These are phyloP conservation scores for Gouania willdenowi DNA, from an alignment of 2,797 vertebrate species.

Conservation along the genomic window DNA sequence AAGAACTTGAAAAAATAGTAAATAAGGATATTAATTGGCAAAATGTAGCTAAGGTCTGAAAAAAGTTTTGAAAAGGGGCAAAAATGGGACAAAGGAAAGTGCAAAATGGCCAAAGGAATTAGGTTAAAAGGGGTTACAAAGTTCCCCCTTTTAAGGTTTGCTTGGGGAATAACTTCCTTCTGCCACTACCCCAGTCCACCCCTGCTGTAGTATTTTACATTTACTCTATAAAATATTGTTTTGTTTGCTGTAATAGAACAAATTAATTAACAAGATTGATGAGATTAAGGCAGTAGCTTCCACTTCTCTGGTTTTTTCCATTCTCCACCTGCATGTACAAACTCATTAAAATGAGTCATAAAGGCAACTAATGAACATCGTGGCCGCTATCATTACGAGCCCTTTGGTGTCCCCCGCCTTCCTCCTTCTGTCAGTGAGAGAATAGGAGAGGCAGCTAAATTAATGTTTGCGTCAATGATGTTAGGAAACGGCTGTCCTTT, in stretches of 20 bases:
- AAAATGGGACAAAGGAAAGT: too few species aligned
- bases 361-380: constrained; percentile 67
- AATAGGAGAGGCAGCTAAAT: constrained; percentile 49
- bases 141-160: too few species aligned
- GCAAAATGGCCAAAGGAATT: too few species aligned
- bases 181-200: too few species aligned
- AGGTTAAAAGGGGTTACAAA: too few species aligned
- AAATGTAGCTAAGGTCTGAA: too few species aligned
- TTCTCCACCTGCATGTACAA: constrained; percentile 35
- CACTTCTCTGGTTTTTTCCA: constrained; percentile 27
- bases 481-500: constrained; percentile 38
- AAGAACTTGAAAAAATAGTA: too few species aligned
- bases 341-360: constrained; percentile 63
- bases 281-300: constrained; percentile 32
- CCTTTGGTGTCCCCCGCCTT: constrained; percentile 39
- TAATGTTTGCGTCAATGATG: constrained; percentile 43
- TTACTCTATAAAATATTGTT: neutral
- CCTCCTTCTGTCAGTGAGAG: constrained; percentile 36
- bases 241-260: constrained; percentile 26
- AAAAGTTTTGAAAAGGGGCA: too few species aligned
- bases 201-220: neutral
- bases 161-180: too few species aligned
- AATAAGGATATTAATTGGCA: too few species aligned
- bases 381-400: constrained; percentile 56
- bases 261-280: constrained; percentile 34